phyloP scores from a whole-genome alignment of 2,888 invertebrate genomes.

The Caenorhabditis sp. region DNA sequence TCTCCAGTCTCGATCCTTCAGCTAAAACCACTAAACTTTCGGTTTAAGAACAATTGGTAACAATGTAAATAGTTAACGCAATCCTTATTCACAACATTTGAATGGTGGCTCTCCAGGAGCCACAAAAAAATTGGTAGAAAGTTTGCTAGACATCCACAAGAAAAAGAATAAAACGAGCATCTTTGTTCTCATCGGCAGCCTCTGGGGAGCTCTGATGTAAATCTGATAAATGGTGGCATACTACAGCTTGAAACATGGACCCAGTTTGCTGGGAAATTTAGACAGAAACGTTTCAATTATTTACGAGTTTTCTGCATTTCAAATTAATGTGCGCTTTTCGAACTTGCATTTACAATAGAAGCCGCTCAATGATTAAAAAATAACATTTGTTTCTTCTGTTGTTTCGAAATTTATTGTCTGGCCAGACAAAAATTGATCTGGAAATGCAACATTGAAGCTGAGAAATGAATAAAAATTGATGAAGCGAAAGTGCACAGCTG shows the following conservation, averaged over 20 bases:
- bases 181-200: slow-evolving; percentile 22
- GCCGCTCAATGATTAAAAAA: too few species aligned
- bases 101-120: too few species aligned
- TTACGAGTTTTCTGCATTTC: slow-evolving; percentile 22
- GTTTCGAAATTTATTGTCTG: too few species aligned
- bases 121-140: background rate
- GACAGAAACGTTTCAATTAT: slow-evolving; percentile 14
- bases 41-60: too few species aligned
- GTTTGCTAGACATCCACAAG: background rate
- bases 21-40: too few species aligned
- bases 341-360: background rate
- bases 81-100: too few species aligned
- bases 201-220: slow-evolving; percentile 47
- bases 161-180: slow-evolving; percentile 28
- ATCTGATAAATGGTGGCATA: slow-evolving; percentile 51
- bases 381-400: too few species aligned
- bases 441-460: background rate
- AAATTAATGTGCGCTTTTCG: slow-evolving; percentile 21
- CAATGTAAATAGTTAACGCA: too few species aligned
- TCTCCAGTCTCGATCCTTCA: too few species aligned
- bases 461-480: background rate
- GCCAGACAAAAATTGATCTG: background rate
- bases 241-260: slow-evolving; percentile 25
- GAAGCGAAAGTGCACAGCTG: slow-evolving; percentile 21
- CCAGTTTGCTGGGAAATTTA: background rate